Evolutionary conservation across 2,113 vertebrate genomes (phyloP).

Genomic region (Hyperopisus bebe): DNA sequence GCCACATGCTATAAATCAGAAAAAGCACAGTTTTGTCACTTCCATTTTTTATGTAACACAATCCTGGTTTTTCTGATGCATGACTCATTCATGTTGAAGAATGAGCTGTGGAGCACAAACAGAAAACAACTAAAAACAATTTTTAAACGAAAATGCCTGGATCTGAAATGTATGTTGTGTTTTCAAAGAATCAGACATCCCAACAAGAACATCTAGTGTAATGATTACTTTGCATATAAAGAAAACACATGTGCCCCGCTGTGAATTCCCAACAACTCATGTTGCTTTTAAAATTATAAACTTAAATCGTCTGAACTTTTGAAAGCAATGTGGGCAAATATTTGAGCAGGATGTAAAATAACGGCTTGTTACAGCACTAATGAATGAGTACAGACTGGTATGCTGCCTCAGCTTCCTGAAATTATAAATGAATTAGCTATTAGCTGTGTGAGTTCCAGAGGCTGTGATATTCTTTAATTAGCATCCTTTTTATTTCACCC

Average conservation of each 20-base stretch:
- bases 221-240: neutral
- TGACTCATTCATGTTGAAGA: constrained; percentile 15
- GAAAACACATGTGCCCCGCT: neutral
- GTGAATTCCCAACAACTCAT: neutral
- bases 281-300: neutral
- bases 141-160: constrained; percentile 20
- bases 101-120: constrained; percentile 19
- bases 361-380: neutral
- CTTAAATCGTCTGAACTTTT: neutral
- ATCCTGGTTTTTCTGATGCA: constrained; percentile 8
- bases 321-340: neutral
- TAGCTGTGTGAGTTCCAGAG: constrained; percentile 11
- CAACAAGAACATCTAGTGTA: neutral
- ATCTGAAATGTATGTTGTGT: neutral
- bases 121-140: neutral
- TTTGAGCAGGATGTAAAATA: neutral
- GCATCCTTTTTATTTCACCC: constrained; percentile 18
- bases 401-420: constrained; percentile 21
- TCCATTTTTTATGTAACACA: constrained; percentile 27
- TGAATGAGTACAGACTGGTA: neutral
- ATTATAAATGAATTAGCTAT: constrained; percentile 31
- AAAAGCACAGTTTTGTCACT: constrained; percentile 24
- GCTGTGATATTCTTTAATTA: constrained; percentile 18
- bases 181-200: neutral
- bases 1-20: constrained; percentile 22